Evolutionary conservation across 2,797 vertebrate genomes (phyloP), one percentile per base, ranked within the genome.

Genomic region (Siniperca undulata): DNA sequence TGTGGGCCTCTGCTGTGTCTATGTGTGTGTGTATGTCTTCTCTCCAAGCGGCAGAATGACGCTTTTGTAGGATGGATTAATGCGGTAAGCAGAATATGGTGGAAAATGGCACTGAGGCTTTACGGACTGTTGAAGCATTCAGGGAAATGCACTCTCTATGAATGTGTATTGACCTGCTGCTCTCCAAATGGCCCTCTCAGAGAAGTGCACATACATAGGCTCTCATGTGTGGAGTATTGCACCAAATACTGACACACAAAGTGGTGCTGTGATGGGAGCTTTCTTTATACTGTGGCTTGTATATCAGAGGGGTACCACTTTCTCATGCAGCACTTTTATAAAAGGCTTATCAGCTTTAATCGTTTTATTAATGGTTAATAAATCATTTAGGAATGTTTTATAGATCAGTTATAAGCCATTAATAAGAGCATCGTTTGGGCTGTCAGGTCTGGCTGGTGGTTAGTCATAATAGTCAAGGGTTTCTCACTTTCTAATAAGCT

Each of bases 111-210:
- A 89, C 82, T 68, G 88, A 93, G 90, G 90, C 89, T 92, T 91
- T 81, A 82, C 80, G 61, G 86, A 90, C 92, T 87, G 89, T 71
- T 85, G 84, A 89, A 90, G 90, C 88, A 90, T 94, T 92, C 88
- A 91, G 88, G 89, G 91, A 92, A 91, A 93, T 94, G 91, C 93
- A 91, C 92, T 94, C 91, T 88, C 85, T 91, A 90, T 94, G 94
- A 95, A 94, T 94, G 93, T 92, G 91, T 95, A 95, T 95, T 95
- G 94, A 95, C 94, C 94, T 91, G 86, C 88, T 86, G 90, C 91
- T 91, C 80, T 92, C 90, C 81, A 94, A 93, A 92, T 93, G 84
- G 92, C 87, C 86, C 86, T 90, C 83, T 88, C 71, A 75, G 61
- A 89, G 75, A 89, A 74, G 78, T 67, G 71, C 80, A 83, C 83